Evolutionary conservation across 1,140 invertebrate genomes (phyloP).

Genomic region (Holotrichia oblita): DNA sequence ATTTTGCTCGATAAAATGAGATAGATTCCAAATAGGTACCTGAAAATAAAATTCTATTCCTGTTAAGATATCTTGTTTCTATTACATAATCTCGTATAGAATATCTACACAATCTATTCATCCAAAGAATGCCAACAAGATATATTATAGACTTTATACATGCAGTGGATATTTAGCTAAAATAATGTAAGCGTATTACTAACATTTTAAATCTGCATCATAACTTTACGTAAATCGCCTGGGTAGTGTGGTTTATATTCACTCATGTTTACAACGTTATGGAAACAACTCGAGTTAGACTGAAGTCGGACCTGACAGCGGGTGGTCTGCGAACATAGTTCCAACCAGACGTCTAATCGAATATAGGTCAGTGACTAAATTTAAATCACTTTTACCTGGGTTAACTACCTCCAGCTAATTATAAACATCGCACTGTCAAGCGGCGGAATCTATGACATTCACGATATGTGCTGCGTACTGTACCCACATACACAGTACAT

Average conservation of each 20-base stretch:
- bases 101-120: too few relatives aligned
- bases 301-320: constrained; percentile 18
- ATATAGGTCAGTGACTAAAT: constrained; percentile 56
- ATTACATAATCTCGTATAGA: too few relatives aligned
- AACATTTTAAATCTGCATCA: too few relatives aligned
- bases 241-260: neutral
- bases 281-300: neutral
- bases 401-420: constrained; percentile 58
- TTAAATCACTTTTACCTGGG: constrained; percentile 57
- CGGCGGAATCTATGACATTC: constrained; percentile 12
- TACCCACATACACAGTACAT: neutral
- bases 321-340: constrained; percentile 19
- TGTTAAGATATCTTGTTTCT: too few relatives aligned
- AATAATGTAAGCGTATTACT: too few relatives aligned
- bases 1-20: too few relatives aligned
- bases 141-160: too few relatives aligned
- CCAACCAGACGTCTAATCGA: constrained; percentile 45
- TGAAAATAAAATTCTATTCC: too few relatives aligned
- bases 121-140: too few relatives aligned
- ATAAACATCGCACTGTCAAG: constrained; percentile 46
- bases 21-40: too few relatives aligned
- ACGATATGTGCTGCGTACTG: constrained; percentile 13
- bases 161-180: too few relatives aligned
- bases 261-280: neutral
- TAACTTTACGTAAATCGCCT: neutral